Evolutionary conservation across 2,797 vertebrate species (phyloP), one percentile per base, ranked within the genome.

Genomic region (Apogon talboti): DNA sequence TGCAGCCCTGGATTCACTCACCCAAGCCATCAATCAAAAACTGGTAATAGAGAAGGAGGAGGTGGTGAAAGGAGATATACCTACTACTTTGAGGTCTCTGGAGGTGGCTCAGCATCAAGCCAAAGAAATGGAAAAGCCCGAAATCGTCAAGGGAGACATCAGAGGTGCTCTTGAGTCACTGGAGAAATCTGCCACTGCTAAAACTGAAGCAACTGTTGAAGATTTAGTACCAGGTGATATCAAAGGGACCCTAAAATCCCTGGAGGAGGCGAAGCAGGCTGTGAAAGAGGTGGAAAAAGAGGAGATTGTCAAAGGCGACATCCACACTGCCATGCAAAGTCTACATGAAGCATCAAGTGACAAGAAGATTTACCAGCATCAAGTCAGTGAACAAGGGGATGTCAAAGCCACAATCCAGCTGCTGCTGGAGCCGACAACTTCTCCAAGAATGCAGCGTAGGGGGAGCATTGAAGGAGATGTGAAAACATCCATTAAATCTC

Each of bases 151-250:
- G 69, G 94, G 93, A 60, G 94, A 97, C 83, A 94, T 97, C 79
- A 93, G 92, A 79, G 85, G 93, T 49, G 88, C 95, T 43, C 93
- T 96, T 0, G 91, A 95, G 83, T 96, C 93, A 30, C 91, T 97
- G 71, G 96, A 96, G 86, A 96, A 95, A 88, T 95, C 94, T 19
- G 71, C 89, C 49, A 89, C 89, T 11, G 81, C 85, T n/a, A 95
- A 89, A 85, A 88, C 83, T 0, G 94, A 96, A 78, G 86, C 86
- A 7, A 89, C 88, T 35, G 93, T 95, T 74, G 95, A 95, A 30
- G 95, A 96, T 75, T 86, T 97, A 75, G 92, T 96, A 42, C 84
- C 83, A 59, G 94, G 94, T 52, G 94, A 97, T 70, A 91, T 97
- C 78, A 94, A 94, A 85, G 93, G 91, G n/a, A 95, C 95, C 11